Evolutionary conservation across 2,797 vertebrate species (phyloP), one percentile per base, ranked within the genome.

Genomic region (Alosa sapidissima): DNA sequence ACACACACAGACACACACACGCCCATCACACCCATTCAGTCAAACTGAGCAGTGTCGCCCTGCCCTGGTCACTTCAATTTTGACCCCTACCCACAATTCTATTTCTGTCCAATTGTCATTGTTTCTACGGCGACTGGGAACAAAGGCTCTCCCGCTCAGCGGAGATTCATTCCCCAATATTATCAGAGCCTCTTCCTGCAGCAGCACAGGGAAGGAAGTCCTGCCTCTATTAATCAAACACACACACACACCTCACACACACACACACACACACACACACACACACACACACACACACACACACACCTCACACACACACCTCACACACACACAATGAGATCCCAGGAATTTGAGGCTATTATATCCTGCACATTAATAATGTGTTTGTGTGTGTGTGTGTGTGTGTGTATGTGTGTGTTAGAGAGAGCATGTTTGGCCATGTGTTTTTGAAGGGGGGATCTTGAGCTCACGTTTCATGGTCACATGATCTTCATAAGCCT

Each of bases 401-500:
- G 60, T 19, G 55, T 28, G 55, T 5, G 16, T 21, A 60, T 19
- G 55, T 28, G 58, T n/a, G 58, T n/a, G 58, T 41, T 41, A 41
- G 41, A 24, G 24, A 24, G 60, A 51, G 49, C 49, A 51, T 51
- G 14, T 52, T 52, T 52, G 51, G 51, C 51, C 13, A 13, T 52
- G 51, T 52, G 51, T 52, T 52, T 52, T 11, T 11, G 65, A 28
- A 28, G 28, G n/a, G 60, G 60, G 28, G 24, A 24, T 75, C 9
- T 75, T 75, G 13, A 41, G 13, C 36, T 75, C 68, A 82, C 21
- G 72, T 83, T 89, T 84, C 83, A 68, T 87, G 87, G 86, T 87
- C 81, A 92, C 91, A 89, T 91, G 90, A 85, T 90, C 90, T 90
- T 91, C 91, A 89, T 92, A 93, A 93, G 49, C 52, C 19, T 84